Evolutionary conservation across 2,797 vertebrate species (phyloP).

Genomic region (Parotocinclus haroldoi): DNA sequence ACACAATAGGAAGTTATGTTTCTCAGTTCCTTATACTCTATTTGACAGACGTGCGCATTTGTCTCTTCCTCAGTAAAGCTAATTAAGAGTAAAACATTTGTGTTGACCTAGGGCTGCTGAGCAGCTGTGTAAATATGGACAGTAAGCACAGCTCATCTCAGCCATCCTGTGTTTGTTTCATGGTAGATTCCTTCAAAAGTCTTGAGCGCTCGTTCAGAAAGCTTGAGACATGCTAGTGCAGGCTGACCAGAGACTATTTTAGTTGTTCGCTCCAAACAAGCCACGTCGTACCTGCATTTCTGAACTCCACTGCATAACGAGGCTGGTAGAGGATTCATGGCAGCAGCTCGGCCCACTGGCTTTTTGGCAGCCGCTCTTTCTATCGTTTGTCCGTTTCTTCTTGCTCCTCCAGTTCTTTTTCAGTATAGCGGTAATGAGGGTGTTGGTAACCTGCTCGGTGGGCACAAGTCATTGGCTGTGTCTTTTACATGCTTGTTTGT

Average conservation of each 20-base stretch:
- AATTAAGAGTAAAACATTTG: conserved; percentile 49
- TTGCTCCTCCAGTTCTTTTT: neutral
- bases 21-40: conserved; percentile 22
- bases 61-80: conserved; percentile 39
- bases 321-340: neutral
- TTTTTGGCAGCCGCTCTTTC: neutral
- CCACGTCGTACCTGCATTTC: conserved; percentile 16
- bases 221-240: conserved; percentile 33
- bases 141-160: conserved; percentile 42
- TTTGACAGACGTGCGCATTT: conserved; percentile 21
- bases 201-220: conserved; percentile 32
- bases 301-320: neutral
- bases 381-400: conserved; percentile 6
- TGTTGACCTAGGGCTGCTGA: conserved; percentile 38
- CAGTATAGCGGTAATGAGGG: conserved; percentile 31
- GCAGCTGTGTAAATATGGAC: conserved; percentile 54
- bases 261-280: conserved; percentile 23
- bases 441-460: conserved; percentile 26
- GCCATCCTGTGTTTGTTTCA: conserved; percentile 30
- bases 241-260: conserved; percentile 33
- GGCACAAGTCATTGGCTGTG: conserved; percentile 34
- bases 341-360: neutral
- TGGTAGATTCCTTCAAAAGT: conserved; percentile 26
- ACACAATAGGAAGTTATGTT: conserved; percentile 22
- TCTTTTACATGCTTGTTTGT: conserved; percentile 21